Evolutionary conservation across 2,797 vertebrate species (phyloP), one percentile per base, ranked within the genome.

Genomic region (Lepus oiostolus): DNA sequence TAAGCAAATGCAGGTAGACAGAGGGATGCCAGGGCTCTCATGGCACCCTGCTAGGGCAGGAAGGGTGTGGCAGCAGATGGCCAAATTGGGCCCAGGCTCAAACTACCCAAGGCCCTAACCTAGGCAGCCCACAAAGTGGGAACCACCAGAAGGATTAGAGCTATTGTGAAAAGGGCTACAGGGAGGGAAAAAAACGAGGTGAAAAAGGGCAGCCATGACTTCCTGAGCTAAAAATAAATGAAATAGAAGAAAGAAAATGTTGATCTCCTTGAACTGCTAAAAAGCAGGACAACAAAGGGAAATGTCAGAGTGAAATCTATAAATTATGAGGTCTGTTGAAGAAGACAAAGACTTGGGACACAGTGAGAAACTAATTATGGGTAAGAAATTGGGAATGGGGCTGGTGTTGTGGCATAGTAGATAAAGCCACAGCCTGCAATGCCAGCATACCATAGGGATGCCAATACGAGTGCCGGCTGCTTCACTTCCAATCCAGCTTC

Each of bases 291-390:
- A 30, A 47, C 62, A 63, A 74, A 24, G 50, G 70, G 21, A 88
- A 95, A 93, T 22, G 28, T 21, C 74, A 83, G 35, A 67, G 24
- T 84, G 14, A 87, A 76, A 28, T 83, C 42, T 24, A 0, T 77
- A n/a, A 68, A 50, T 12, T 58, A 38, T 83, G 28, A 82, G 67
- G 30, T 81, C 38, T 68, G 3, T 28, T 74, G 13, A 35, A 90
- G 68, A 96, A 76, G 42, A 32, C 70, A 93, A 91, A 84, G 68
- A 63, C 10, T 75, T 72, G 22, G 42, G 8, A 4, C 26, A 93
- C 74, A 50, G 83, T 28, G n/a, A 47, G 63, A 91, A 68, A 47
- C 70, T 12, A 76, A 2, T 76, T 54, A 32, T 17, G 6, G 16
- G 14, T 52, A 83, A 70, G 83, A 54, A 14, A 58, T 30, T 77